phyloP scores from a whole-genome alignment of 30 jellyfish, hydroid and myxozoan species.

The Aurelia aurita complex sp. Pacific region DNA sequence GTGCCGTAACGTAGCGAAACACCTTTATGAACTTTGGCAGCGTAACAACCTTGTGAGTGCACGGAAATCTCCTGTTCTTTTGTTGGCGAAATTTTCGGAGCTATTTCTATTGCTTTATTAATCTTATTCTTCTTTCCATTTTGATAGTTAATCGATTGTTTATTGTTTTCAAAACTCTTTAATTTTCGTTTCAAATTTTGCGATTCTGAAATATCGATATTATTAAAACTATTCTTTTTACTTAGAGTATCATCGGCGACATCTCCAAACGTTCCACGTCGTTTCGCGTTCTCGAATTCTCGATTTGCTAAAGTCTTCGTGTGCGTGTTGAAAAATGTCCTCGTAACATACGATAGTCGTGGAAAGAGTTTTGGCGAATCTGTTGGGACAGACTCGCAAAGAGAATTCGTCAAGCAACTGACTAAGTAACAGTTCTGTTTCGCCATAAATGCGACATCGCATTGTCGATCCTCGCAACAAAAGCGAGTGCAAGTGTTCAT shows the following conservation, averaged over 20 bases:
- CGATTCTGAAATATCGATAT: conserved; percentile 46
- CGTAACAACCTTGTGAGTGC: conserved; percentile 78
- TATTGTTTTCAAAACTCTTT: conserved; percentile 9
- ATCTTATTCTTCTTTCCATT: conserved; percentile 48
- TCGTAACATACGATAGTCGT: conserved; percentile 72
- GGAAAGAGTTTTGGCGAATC: conserved; percentile 76
- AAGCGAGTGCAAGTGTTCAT: conserved; percentile 73
- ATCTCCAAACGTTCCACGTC: conserved; percentile 51
- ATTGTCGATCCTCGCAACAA: conserved; percentile 92
- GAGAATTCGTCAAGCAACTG: conserved; percentile 73
- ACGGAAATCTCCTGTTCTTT: conserved; percentile 14
- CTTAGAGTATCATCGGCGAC: conserved; percentile 38
- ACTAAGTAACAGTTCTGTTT: conserved; percentile 92
- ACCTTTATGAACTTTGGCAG: conserved; percentile 78
- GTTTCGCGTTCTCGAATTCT: conserved; percentile 5
- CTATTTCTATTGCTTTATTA: background rate
- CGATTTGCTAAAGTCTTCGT: conserved; percentile 26
- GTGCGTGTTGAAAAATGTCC: conserved; percentile 49
- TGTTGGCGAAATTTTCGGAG: background rate
- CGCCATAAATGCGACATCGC: conserved; percentile 97
- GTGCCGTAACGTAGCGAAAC: conserved; percentile 96
- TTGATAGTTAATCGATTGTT: conserved; percentile 1
- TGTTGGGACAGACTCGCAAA: conserved; percentile 92
- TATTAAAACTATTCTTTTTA: background rate
- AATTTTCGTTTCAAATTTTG: conserved; percentile 32